These are phyloP conservation scores for Danionella cerebrum DNA, from an alignment of 2,113 vertebrate species.

Conservation along the genomic window DNA sequence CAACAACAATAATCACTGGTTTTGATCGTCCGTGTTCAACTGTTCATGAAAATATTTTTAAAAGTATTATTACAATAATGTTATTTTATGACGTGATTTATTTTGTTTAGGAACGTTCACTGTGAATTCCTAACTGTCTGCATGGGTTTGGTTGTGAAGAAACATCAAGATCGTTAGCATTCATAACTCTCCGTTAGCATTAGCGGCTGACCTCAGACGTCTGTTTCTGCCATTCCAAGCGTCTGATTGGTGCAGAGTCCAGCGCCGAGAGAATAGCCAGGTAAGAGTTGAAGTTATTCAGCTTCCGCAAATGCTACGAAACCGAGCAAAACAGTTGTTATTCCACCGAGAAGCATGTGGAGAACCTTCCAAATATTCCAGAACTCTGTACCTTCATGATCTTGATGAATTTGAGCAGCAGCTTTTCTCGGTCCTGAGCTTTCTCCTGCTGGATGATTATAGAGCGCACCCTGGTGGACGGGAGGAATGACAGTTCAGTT, in stretches of 20 bases:
- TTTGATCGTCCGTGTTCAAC: too few relatives aligned
- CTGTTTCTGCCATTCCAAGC: constrained; percentile 98
- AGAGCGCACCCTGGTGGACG: constrained; percentile 82
- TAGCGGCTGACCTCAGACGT: constrained; percentile 85
- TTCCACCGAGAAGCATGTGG: too few relatives aligned
- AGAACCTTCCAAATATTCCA: too few relatives aligned
- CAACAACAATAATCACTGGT: too few relatives aligned
- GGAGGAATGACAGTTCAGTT: constrained; percentile 1
- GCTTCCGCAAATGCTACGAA: constrained; percentile 87
- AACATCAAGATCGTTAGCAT: too few relatives aligned
- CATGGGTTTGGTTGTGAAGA: too few relatives aligned
- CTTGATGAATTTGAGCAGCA: constrained; percentile 97
- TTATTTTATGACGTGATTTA: too few relatives aligned
- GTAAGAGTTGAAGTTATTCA: constrained; percentile 99
- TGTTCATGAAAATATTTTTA: too few relatives aligned
- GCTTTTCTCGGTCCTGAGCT: constrained; percentile 90
- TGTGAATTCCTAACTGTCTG: too few relatives aligned
- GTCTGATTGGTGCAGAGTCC: constrained; percentile 94
- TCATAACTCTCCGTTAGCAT: too few relatives aligned
- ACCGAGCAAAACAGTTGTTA: not conserved
- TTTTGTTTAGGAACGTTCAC: too few relatives aligned
- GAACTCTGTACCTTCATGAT: constrained; percentile 99
- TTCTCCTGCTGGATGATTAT: constrained; percentile 98
- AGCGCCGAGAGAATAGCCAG: constrained; percentile 94
- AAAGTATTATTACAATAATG: too few relatives aligned